A percentile compares a stretch with the other conserved stretches of the same genome.
phyloP scores from a whole-genome alignment of 2,797 vertebrate species.

The Sphenopsis melanotis region DNA sequence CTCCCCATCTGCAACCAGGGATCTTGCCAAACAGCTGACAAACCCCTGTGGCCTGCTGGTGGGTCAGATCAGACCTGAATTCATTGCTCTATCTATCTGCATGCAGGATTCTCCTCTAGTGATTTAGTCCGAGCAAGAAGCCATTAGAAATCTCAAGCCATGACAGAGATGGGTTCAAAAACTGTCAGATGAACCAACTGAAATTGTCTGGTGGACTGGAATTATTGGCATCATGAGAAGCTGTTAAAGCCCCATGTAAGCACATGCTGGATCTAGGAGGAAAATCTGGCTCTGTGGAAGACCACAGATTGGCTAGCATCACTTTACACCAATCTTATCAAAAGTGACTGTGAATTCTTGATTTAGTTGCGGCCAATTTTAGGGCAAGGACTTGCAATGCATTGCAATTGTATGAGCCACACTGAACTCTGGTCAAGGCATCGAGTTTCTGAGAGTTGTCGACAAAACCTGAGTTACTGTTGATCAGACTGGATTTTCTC shows the following conservation, averaged over 20 bases:
- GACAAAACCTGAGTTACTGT: background rate
- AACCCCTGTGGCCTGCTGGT: rapidly evolving
- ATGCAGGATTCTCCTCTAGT: background rate
- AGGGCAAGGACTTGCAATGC: background rate
- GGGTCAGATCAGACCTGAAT: background rate
- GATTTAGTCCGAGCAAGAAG: background rate
- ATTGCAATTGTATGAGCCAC: background rate
- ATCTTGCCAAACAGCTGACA: background rate
- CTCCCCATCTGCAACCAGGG: background rate
- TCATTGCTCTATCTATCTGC: background rate
- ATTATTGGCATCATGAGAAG: background rate
- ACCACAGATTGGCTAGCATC: background rate
- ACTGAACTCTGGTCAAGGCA: background rate
- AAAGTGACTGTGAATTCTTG: background rate
- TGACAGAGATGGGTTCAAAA: background rate
- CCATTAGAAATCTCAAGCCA: background rate
- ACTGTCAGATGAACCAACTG: background rate
- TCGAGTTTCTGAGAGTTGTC: background rate
- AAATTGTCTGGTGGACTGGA: background rate
- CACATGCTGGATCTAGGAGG: background rate
- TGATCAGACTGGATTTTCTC: conserved; percentile 2
- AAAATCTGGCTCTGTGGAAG: background rate
- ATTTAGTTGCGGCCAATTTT: background rate
- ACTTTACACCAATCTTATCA: background rate
- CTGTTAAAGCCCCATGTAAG: background rate